Evolutionary conservation across 2,113 vertebrate species (phyloP), one percentile per base, ranked within the genome.

Genomic region (Callocephalon fimbriatum): DNA sequence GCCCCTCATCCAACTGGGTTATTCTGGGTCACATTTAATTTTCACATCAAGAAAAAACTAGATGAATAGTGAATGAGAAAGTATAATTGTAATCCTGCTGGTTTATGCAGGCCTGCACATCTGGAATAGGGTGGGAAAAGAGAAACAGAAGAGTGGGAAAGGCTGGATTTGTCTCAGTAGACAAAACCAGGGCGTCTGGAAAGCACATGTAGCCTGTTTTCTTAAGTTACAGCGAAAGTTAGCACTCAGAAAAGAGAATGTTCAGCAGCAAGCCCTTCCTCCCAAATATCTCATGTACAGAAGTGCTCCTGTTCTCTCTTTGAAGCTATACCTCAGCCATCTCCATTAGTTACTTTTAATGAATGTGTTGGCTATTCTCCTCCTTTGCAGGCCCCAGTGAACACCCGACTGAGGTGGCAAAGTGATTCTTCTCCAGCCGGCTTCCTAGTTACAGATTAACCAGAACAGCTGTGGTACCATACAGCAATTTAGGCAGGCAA

Each of bases 21-120:
- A 92, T 93, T 95, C 96, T 95, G 94, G 95, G 94, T 96, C 91
- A 95, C 93, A 96, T 95, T 95, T 96, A 90, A 89, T 97, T 96
- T 96, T 91, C 91, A 93, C 96, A 93, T 97, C 93, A 97, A 96
- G 97, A 96, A 96, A 93, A 87, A 92, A 94, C 61, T 94, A 90
- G 93, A 97, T 97, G 88, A 97, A 95, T 96, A 95, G 90, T 96
- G 95, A 97, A 97, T 93, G 93, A 72, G 91, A 95, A 97, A 95
- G 87, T 92, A 96, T 97, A 97, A 97, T 87, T 97, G 94, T 95
- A 96, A 95, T 96, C 93, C 93, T 91, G 95, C 97, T 98, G 96
- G 91, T 97, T 97, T 97, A 88, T 96, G 90, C 79, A 95, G 96
- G 91, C 81, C 80, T 92, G 93, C 92, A 97, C 97, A 98, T 97